Percentiles rank a stretch among this genome's conserved stretches.
These are phyloP conservation scores for Rhinatrema bivittatum DNA, from an alignment of 2,797 vertebrate species.

Conservation along the genomic window DNA sequence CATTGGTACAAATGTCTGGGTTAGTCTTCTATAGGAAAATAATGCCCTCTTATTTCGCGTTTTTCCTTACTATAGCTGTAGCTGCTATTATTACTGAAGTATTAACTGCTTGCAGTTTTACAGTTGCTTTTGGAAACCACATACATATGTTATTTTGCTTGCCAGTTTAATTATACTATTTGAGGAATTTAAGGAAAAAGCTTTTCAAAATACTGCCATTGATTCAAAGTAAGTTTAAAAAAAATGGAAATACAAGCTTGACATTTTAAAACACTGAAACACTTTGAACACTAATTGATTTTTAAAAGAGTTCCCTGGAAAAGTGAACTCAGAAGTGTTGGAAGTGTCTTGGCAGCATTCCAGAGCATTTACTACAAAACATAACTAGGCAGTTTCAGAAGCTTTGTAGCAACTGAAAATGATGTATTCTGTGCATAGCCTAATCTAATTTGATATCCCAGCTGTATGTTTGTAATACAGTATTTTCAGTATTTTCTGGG, in stretches of 20 bases:
- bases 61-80: neutral
- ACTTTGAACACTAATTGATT: slow-evolving; percentile 63
- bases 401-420: slow-evolving; percentile 34
- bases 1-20: slow-evolving; percentile 30
- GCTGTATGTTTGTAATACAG: slow-evolving; percentile 35
- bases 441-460: slow-evolving; percentile 46
- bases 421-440: slow-evolving; percentile 34
- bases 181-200: too few relatives aligned
- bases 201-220: slow-evolving; percentile 46
- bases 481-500: slow-evolving; percentile 30
- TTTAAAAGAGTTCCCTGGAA: slow-evolving; percentile 61
- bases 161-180: slow-evolving; percentile 49
- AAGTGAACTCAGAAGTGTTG: slow-evolving; percentile 58
- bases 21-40: slow-evolving; percentile 47
- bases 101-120: slow-evolving; percentile 19
- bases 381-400: slow-evolving; percentile 54
- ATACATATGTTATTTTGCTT: slow-evolving; percentile 25
- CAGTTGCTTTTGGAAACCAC: slow-evolving; percentile 27
- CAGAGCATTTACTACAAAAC: slow-evolving; percentile 57
- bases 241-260: slow-evolving; percentile 37
- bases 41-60: slow-evolving; percentile 12
- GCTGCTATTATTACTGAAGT: slow-evolving; percentile 2
- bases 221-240: slow-evolving; percentile 35
- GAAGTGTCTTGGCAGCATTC: slow-evolving; percentile 52
- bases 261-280: slow-evolving; percentile 63